These are phyloP conservation scores for Cygnus olor DNA, from an alignment of 2,797 vertebrate genomes.

Conservation along the genomic window DNA sequence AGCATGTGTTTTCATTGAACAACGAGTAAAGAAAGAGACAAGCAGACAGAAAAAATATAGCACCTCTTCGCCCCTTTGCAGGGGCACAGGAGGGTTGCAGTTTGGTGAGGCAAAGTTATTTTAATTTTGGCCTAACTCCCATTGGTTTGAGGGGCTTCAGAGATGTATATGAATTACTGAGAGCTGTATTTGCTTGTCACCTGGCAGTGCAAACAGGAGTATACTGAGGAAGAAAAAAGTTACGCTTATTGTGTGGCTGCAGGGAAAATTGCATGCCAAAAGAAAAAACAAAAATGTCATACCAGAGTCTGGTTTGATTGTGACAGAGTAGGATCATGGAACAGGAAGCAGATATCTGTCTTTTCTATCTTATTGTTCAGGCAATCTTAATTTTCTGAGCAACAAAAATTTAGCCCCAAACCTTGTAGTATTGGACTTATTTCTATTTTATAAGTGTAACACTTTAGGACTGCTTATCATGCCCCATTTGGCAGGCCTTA, in stretches of 20 bases:
- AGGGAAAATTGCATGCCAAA: neutral
- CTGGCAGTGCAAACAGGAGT: neutral
- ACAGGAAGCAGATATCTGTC: neutral
- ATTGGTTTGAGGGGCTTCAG: neutral
- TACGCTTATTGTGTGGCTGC: neutral
- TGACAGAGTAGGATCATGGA: neutral
- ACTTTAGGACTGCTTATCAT: neutral
- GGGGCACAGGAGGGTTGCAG: neutral
- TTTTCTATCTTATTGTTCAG: neutral
- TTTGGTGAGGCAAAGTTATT: neutral
- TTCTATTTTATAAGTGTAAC: neutral
- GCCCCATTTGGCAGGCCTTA: neutral
- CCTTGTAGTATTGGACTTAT: neutral
- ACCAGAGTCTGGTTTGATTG: neutral
- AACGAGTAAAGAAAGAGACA: neutral
- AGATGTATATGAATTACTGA: neutral
- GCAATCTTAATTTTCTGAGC: neutral
- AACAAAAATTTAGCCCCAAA: neutral
- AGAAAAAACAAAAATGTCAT: neutral
- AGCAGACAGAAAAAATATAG: neutral
- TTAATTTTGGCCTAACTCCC: neutral
- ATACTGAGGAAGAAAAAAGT: neutral
- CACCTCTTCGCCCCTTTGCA: rapidly evolving
- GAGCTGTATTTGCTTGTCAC: neutral
- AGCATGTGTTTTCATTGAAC: neutral